These are phyloP conservation scores for Pogonognathellus flavescens DNA, from an alignment of 1,140 invertebrate genomes.

Conservation along the genomic window DNA sequence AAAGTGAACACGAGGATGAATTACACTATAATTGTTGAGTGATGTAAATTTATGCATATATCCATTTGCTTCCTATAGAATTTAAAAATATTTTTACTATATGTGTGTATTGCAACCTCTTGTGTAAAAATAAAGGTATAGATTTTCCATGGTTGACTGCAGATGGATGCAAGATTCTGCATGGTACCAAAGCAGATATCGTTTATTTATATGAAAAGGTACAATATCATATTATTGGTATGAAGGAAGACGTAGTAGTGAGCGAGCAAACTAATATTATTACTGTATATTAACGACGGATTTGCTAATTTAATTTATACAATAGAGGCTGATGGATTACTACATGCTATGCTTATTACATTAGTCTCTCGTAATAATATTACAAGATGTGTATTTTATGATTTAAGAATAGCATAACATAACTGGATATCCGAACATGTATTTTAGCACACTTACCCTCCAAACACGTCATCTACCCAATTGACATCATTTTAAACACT, in stretches of 20 bases:
- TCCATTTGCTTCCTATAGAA: too few relatives aligned
- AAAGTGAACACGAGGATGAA: too few relatives aligned
- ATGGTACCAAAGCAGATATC: too few relatives aligned
- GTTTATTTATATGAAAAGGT: too few relatives aligned
- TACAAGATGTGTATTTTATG: neutral
- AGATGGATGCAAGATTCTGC: too few relatives aligned
- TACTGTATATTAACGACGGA: neutral
- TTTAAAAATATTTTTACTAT: too few relatives aligned
- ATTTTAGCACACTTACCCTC: constrained; percentile 36
- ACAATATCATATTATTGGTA: too few relatives aligned
- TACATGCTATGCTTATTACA: constrained; percentile 34
- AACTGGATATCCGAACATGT: constrained; percentile 35
- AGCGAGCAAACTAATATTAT: neutral
- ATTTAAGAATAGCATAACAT: neutral
- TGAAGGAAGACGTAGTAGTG: too few relatives aligned
- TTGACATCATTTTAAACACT: constrained; percentile 34
- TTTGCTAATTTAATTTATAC: neutral
- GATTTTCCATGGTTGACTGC: too few relatives aligned
- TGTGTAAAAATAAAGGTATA: too few relatives aligned
- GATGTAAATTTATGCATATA: neutral
- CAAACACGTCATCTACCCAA: constrained; percentile 23
- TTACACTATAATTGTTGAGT: too few relatives aligned
- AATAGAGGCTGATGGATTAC: neutral
- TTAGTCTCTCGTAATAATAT: neutral
- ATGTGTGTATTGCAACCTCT: too few relatives aligned